A percentile compares a stretch with the other conserved stretches of the same genome.
phyloP scores from a whole-genome alignment of 2,888 invertebrate genomes.

The Cosmorhoe ocellata region DNA sequence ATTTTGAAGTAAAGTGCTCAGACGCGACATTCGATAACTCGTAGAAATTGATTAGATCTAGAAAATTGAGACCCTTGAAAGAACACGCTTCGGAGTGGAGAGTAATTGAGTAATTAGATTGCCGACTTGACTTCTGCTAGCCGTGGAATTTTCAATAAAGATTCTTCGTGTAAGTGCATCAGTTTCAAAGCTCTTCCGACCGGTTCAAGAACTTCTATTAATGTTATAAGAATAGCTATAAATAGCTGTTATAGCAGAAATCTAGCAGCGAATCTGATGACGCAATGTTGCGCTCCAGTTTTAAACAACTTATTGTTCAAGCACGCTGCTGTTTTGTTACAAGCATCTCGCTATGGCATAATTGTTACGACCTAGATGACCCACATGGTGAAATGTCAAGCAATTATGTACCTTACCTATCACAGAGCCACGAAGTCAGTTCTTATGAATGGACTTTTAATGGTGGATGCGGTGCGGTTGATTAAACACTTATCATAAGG shows the following conservation, averaged over 20 bases:
- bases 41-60: slow-evolving; percentile 12
- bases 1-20: slow-evolving; percentile 7
- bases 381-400: slow-evolving; percentile 43
- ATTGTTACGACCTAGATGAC: slow-evolving; percentile 42
- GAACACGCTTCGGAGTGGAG: slow-evolving; percentile 33
- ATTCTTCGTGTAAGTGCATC: slow-evolving; percentile 35
- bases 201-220: slow-evolving; percentile 36
- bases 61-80: slow-evolving; percentile 28
- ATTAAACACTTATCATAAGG: too few species aligned
- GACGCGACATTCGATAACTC: slow-evolving; percentile 7
- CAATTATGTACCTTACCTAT: slow-evolving; percentile 39
- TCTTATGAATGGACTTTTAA: slow-evolving; percentile 22
- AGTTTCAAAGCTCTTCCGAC: slow-evolving; percentile 39
- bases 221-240: slow-evolving; percentile 38
- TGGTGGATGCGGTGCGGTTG: too few species aligned
- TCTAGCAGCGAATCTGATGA: slow-evolving; percentile 36
- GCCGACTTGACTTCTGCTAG: slow-evolving; percentile 45
- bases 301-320: slow-evolving; percentile 42
- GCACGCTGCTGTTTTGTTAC: slow-evolving; percentile 40
- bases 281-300: slow-evolving; percentile 39
- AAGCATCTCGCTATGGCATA: slow-evolving; percentile 43
- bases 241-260: slow-evolving; percentile 35
- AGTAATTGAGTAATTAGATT: slow-evolving; percentile 49
- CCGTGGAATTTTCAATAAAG: slow-evolving; percentile 38
- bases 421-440: slow-evolving; percentile 34